phyloP scores from a whole-genome alignment of 2,888 invertebrate genomes.

The Schrankia costaestrigalis region DNA sequence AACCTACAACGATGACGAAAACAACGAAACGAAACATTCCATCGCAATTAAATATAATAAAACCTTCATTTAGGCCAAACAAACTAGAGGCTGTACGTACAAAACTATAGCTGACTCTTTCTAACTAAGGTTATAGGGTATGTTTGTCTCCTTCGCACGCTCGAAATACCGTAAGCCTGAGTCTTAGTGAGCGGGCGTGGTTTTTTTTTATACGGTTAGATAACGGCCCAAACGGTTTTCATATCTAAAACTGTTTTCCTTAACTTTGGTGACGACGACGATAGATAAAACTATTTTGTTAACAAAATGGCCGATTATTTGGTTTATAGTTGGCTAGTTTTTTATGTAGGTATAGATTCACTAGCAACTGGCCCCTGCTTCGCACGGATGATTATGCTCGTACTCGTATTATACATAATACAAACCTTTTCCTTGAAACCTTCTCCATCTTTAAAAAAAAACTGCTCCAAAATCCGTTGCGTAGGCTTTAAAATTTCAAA shows the following conservation, averaged over 20 bases:
- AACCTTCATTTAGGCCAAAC: constrained; percentile 64
- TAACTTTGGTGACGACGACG: constrained; percentile 55
- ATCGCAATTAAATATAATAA: constrained; percentile 63
- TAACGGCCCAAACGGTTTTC: constrained; percentile 66
- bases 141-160: constrained; percentile 55
- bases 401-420: too few species aligned
- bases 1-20: constrained; percentile 20
- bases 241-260: constrained; percentile 52
- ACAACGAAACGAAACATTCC: constrained; percentile 40
- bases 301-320: constrained; percentile 29
- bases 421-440: too few species aligned
- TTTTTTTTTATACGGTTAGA: constrained; percentile 76
- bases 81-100: constrained; percentile 44
- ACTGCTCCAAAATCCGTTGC: too few species aligned
- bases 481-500: too few species aligned
- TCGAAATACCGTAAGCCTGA: constrained; percentile 76
- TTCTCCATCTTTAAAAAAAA: too few species aligned
- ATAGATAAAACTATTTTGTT: constrained; percentile 23
- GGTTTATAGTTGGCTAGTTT: too few species aligned
- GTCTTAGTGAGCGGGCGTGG: constrained; percentile 60
- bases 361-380: too few species aligned
- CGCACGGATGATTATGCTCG: too few species aligned
- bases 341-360: too few species aligned
- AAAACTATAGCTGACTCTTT: constrained; percentile 48
- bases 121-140: constrained; percentile 34